Evolutionary conservation across 2,888 invertebrate genomes (phyloP).

Genomic region (Drosophila atripex): DNA sequence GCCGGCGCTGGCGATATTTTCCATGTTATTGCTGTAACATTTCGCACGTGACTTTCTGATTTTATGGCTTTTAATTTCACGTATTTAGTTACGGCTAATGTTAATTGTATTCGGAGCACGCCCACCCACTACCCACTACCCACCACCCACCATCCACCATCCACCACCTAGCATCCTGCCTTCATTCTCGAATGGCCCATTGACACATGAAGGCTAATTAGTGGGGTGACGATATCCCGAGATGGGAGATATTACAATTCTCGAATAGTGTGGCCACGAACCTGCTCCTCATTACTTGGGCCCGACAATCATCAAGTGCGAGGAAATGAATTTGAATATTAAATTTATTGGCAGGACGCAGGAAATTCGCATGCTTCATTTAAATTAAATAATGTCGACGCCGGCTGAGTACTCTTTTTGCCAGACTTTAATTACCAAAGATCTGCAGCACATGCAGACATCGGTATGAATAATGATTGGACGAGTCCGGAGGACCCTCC

Average conservation of each 20-base stretch:
- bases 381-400: not conserved
- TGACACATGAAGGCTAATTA: constrained; percentile 40
- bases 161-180: constrained; percentile 3
- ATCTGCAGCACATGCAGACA: constrained; percentile 20
- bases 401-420: not conserved
- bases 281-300: not conserved
- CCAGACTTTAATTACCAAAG: constrained; percentile 1
- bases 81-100: constrained; percentile 78
- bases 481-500: constrained; percentile 24
- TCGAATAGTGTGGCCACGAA: constrained; percentile 4
- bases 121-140: constrained; percentile 9
- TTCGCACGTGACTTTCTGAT: constrained; percentile 80
- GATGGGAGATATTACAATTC: constrained; percentile 13
- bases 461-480: constrained; percentile 59
- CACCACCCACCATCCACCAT: constrained; percentile 2
- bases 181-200: constrained; percentile 48
- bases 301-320: not conserved
- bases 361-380: constrained; percentile 6
- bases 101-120: constrained; percentile 65
- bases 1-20: constrained; percentile 25
- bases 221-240: constrained; percentile 10
- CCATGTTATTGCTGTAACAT: constrained; percentile 60
- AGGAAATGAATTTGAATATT: constrained; percentile 1
- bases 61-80: constrained; percentile 82
- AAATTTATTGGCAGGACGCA: constrained; percentile 15